Conservation (phyloP, 2,888 invertebrate species). For the Hydraecia micacea region DNA sequence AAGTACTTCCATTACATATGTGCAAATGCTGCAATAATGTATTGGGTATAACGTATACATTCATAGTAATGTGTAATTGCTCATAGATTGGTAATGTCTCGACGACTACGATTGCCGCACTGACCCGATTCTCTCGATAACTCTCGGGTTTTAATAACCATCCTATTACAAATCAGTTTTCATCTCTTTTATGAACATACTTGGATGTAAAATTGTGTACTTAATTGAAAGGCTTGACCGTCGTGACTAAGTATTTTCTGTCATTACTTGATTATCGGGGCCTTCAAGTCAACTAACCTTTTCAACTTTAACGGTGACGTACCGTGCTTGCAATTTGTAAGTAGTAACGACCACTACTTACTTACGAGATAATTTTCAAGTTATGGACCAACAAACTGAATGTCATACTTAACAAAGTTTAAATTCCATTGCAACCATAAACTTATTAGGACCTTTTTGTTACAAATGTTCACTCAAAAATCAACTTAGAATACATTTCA, state of each 20-base stretch:
- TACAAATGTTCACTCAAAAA: no score
- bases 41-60: slow-evolving; percentile 35
- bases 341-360: not conserved
- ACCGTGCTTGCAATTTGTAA: not conserved
- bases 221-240: slow-evolving; percentile 32
- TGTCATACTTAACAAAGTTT: no score
- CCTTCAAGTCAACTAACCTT: slow-evolving; percentile 47
- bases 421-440: no score
- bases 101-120: slow-evolving; percentile 27
- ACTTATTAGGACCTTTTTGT: no score
- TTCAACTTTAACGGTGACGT: slow-evolving; percentile 16
- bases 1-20: slow-evolving; percentile 26
- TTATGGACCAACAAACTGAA: no score
- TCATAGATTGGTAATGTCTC: slow-evolving; percentile 48
- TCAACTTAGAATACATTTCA: no score
- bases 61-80: slow-evolving; percentile 39
- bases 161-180: slow-evolving; percentile 47
- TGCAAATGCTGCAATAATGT: slow-evolving; percentile 53
- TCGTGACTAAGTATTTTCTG: slow-evolving; percentile 15
- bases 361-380: no score
- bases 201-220: slow-evolving; percentile 21
- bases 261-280: slow-evolving; percentile 15
- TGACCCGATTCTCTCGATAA: slow-evolving; percentile 46
- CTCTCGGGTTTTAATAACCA: slow-evolving; percentile 10
- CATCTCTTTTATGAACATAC: slow-evolving; percentile 32